Evolutionary conservation across 2,888 invertebrate genomes (phyloP).

Genomic region (Dasysyrphus albostriatus): DNA sequence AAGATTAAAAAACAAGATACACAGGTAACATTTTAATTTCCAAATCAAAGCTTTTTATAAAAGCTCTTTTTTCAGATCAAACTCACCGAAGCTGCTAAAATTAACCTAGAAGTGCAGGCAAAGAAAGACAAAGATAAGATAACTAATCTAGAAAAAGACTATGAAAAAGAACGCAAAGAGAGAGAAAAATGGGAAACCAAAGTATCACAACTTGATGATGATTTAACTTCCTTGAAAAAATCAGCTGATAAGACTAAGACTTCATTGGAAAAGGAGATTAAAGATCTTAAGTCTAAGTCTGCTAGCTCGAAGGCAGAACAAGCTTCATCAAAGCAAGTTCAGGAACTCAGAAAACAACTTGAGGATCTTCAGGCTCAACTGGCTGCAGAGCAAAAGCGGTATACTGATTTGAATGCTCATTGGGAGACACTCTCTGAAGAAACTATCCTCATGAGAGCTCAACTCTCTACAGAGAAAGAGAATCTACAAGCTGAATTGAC

Average conservation of each 20-base stretch:
- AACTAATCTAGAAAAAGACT: conserved; percentile 86
- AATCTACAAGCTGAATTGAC: conserved; percentile 86
- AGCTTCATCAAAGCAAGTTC: conserved; percentile 89
- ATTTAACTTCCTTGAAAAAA: conserved; percentile 86
- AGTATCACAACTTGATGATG: conserved; percentile 86
- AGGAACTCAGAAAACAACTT: conserved; percentile 84
- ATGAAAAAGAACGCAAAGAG: conserved; percentile 87
- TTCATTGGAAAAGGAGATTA: conserved; percentile 90
- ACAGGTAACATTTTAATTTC: conserved; percentile 79
- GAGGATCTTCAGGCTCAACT: conserved; percentile 89
- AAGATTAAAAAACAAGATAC: conserved; percentile 85
- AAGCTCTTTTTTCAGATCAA: conserved; percentile 80
- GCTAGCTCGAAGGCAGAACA: conserved; percentile 85
- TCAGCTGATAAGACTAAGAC: conserved; percentile 88
- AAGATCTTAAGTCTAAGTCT: conserved; percentile 89
- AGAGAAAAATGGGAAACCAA: conserved; percentile 88
- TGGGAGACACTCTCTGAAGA: conserved; percentile 94
- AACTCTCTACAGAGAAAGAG: conserved; percentile 92
- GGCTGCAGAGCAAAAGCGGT: conserved; percentile 88
- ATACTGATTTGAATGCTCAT: conserved; percentile 91
- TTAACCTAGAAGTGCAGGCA: conserved; percentile 84
- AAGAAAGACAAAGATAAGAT: conserved; percentile 84
- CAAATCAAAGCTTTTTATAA: background rate
- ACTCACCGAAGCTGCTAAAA: conserved; percentile 84
- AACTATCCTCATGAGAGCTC: conserved; percentile 92